Evolutionary conservation across 1,140 invertebrate genomes (phyloP).

Genomic region (Halyomorpha halys): DNA sequence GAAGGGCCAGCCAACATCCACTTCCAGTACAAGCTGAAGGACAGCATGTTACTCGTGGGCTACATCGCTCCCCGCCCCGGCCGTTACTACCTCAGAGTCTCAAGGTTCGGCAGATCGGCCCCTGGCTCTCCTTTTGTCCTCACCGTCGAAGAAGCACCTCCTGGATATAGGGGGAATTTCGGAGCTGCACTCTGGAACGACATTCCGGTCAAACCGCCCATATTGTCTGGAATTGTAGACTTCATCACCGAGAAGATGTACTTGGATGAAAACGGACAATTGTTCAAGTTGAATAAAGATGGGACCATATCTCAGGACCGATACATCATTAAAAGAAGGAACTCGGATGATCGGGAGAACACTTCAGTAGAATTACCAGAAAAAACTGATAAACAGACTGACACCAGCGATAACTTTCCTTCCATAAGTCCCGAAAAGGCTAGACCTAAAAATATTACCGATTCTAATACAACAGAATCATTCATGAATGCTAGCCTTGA

Average conservation of each 20-base stretch:
- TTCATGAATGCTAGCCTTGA: too few species aligned
- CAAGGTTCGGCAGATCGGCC: conserved; percentile 3
- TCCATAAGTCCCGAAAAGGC: too few species aligned
- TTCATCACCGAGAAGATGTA: conserved; percentile 16
- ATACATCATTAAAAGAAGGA: too few species aligned
- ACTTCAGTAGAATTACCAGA: too few species aligned
- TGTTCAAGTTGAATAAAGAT: background rate
- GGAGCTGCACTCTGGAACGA: conserved; percentile 5
- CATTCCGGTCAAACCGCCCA: background rate
- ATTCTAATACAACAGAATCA: too few species aligned
- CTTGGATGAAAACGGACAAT: background rate
- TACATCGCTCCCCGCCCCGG: background rate
- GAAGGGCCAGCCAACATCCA: background rate
- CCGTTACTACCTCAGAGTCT: background rate
- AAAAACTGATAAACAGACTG: too few species aligned
- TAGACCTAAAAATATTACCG: too few species aligned
- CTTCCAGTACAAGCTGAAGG: background rate
- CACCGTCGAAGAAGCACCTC: background rate
- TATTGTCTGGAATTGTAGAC: conserved; percentile 6
- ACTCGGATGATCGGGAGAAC: too few species aligned
- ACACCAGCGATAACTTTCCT: too few species aligned
- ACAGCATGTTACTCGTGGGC: background rate
- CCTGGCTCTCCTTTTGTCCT: conserved; percentile 2
- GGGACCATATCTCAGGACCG: background rate
- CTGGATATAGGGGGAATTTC: conserved; percentile 4